Evolutionary conservation across 2,797 vertebrate genomes (phyloP), one percentile per base, ranked within the genome.

Genomic region (Hozukius guyotensis): DNA sequence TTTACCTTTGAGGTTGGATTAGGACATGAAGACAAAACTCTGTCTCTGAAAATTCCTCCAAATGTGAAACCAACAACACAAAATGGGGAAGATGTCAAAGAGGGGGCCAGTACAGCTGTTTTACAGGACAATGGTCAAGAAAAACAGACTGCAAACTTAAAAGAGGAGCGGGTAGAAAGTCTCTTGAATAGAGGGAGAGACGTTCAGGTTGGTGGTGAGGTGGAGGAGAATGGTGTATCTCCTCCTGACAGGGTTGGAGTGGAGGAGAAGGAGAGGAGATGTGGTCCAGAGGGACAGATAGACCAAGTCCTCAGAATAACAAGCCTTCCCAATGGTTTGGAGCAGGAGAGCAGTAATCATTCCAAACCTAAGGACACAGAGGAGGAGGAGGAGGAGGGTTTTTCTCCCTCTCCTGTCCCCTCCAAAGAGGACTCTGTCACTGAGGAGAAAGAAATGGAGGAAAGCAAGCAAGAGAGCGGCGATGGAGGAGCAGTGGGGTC

Each of bases 401-500:
- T 95, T 67, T 93, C 95, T 92, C 96, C 96, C 87, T 96, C 96
- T 91, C 96, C 95, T 82, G 94, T 96, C 82, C 95, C 97, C 73
- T 99, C 98, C 78, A 99, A 99, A 93, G 99, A 99, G 95, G 99
- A 99, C 93, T 99, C 97, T 0, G 97, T 99, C 69, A 99, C 97
- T 1, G 99, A 99, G 93, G 99, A 99, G 94, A 99, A 99, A 82
- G 98, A 99, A 90, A 97, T 99, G 95, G 99, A 99, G 89, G 99
- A 99, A 91, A 98, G 98, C 95, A 99, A 99, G 85, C 98, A 97
- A 80, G 99, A 99, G 94, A 96, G 91, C 4, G 93, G 96, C 6
- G 96, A 93, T 2, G 92, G 96, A 72, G 96, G 95, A 89, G 96
- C 95, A 63, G 94, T 84, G 72, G 97, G 96, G 79, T 81, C 90